These are phyloP conservation scores for Aphelocoma californica DNA, from an alignment of 2,797 vertebrate genomes.

Conservation along the genomic window DNA sequence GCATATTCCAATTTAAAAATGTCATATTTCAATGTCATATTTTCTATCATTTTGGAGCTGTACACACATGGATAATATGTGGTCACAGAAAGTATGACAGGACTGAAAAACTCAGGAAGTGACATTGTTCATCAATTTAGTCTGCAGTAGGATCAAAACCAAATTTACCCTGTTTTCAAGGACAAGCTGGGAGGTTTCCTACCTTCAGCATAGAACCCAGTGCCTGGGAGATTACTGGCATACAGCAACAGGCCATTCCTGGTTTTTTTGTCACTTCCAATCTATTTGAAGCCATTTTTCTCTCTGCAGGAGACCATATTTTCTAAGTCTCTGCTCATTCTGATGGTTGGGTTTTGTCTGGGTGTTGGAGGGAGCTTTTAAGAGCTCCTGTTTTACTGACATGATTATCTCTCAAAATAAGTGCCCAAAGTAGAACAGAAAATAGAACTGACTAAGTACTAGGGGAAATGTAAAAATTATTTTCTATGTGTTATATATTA, in stretches of 20 bases:
- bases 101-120: not conserved
- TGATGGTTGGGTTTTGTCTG: not conserved
- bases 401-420: not conserved
- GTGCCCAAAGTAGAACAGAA: not conserved
- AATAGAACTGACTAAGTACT: not conserved
- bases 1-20: not conserved
- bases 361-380: not conserved
- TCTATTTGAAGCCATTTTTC: not conserved
- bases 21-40: not conserved
- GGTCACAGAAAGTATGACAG: not conserved
- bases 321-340: not conserved
- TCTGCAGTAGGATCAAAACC: not conserved
- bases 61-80: accelerated
- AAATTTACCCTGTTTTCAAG: not conserved
- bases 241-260: not conserved
- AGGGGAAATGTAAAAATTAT: not conserved
- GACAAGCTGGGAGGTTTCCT: not conserved
- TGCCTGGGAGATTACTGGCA: not conserved
- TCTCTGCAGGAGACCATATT: not conserved
- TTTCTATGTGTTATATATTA: not conserved
- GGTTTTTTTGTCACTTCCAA: not conserved
- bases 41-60: not conserved
- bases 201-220: not conserved
- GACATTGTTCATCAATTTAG: accelerated
- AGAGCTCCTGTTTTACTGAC: not conserved